These are phyloP conservation scores for Lathamus discolor DNA, from an alignment of 2,113 vertebrate genomes.

Conservation along the genomic window DNA sequence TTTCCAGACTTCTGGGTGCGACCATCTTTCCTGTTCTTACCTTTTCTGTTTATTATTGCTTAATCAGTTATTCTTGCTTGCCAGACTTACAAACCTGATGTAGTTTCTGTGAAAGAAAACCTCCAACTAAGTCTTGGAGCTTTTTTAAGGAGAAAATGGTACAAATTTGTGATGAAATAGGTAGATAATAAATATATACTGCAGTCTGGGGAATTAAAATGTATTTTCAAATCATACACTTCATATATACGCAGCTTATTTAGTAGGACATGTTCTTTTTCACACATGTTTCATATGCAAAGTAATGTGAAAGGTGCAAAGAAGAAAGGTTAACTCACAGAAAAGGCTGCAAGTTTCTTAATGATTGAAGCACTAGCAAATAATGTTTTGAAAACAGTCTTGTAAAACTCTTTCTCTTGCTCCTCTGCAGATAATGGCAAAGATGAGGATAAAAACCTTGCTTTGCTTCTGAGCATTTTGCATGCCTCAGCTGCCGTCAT, in stretches of 20 bases:
- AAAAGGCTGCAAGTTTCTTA: constrained; percentile 4
- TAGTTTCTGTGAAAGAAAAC: neutral
- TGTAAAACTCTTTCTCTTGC: neutral
- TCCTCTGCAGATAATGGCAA: fast-evolving
- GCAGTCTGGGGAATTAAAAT: neutral
- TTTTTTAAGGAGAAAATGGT: neutral
- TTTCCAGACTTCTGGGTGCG: neutral
- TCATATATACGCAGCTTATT: neutral
- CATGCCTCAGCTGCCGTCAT: neutral
- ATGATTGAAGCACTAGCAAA: neutral
- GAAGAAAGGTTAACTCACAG: neutral
- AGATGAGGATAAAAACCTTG: neutral
- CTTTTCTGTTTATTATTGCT: neutral
- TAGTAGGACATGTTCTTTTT: neutral
- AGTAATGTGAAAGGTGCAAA: neutral
- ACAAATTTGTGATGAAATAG: neutral
- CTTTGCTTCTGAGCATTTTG: neutral
- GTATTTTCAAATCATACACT: neutral
- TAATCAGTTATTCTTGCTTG: neutral
- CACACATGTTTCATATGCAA: neutral
- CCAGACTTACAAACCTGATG: neutral
- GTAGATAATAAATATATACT: neutral
- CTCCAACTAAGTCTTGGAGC: neutral
- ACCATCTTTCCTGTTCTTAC: neutral
- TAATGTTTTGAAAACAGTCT: neutral